Evolutionary conservation across 2,797 vertebrate species (phyloP).

Genomic region (Triplophysa yarkandensis): DNA sequence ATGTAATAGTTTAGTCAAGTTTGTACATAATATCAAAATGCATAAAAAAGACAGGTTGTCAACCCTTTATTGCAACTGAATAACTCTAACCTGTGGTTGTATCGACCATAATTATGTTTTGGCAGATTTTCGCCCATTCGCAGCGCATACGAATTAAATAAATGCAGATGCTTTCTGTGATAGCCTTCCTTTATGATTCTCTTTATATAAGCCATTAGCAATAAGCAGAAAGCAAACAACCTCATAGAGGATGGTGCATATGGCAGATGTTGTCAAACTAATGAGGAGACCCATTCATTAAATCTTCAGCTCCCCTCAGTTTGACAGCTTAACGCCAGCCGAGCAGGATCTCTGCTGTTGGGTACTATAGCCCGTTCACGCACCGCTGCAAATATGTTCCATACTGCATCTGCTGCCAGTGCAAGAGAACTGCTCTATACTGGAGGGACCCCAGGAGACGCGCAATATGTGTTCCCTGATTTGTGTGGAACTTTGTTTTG

Average conservation of each 20-base stretch:
- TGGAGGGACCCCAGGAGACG: background rate
- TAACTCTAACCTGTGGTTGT: too few relatives aligned
- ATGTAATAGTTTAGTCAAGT: background rate
- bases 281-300: conserved; percentile 29
- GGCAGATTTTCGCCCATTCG: background rate
- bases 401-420: conserved; percentile 4
- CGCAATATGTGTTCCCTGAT: background rate
- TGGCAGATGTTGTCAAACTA: conserved; percentile 36
- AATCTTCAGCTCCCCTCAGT: background rate
- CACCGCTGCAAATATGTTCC: background rate
- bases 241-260: background rate
- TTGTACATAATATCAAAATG: background rate
- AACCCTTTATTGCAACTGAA: background rate
- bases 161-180: conserved; percentile 15
- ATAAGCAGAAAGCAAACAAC: conserved; percentile 38
- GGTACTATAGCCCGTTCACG: background rate
- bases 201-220: conserved; percentile 4
- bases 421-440: background rate
- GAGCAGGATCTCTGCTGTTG: background rate
- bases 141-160: background rate
- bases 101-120: background rate
- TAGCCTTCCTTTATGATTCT: conserved; percentile 12
- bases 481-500: background rate
- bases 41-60: background rate
- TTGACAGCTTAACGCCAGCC: conserved; percentile 22